Evolutionary conservation across 2,888 invertebrate species (phyloP).

Genomic region (Coenonympha arcania): DNA sequence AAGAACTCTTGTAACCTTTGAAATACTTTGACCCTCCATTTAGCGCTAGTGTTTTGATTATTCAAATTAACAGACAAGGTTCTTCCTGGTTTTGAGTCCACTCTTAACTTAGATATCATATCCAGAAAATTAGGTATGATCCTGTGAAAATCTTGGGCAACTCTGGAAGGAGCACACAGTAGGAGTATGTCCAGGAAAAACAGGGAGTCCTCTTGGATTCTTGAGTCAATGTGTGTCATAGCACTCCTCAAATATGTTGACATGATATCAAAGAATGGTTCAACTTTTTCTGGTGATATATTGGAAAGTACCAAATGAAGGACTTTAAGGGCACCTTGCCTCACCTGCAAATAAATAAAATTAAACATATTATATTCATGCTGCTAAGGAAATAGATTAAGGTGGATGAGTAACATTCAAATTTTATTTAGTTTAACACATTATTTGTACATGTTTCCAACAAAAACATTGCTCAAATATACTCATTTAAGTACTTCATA

Average conservation of each 20-base stretch:
- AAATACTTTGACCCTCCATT: conserved; percentile 85
- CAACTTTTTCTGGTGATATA: conserved; percentile 63
- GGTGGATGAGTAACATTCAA: neutral
- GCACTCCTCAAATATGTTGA: conserved; percentile 88
- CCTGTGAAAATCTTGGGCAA: conserved; percentile 79
- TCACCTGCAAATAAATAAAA: conserved; percentile 70
- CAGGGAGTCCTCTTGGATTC: conserved; percentile 88
- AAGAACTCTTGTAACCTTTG: conserved; percentile 77
- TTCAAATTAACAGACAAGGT: conserved; percentile 80
- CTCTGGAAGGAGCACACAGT: conserved; percentile 76
- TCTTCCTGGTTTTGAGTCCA: conserved; percentile 78
- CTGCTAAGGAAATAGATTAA: neutral
- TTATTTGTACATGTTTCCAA: no score
- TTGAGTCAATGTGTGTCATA: conserved; percentile 89
- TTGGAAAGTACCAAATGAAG: conserved; percentile 65
- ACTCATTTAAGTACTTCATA: neutral
- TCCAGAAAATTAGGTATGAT: conserved; percentile 86
- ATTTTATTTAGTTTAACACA: neutral
- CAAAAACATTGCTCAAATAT: no score
- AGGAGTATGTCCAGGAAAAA: conserved; percentile 84
- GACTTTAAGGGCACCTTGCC: conserved; percentile 74
- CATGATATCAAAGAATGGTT: conserved; percentile 84
- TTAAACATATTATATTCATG: neutral
- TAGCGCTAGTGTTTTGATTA: conserved; percentile 81
- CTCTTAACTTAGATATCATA: conserved; percentile 84